Evolutionary conservation across 2,113 vertebrate genomes (phyloP).

Genomic region (Solenodon paradoxus): DNA sequence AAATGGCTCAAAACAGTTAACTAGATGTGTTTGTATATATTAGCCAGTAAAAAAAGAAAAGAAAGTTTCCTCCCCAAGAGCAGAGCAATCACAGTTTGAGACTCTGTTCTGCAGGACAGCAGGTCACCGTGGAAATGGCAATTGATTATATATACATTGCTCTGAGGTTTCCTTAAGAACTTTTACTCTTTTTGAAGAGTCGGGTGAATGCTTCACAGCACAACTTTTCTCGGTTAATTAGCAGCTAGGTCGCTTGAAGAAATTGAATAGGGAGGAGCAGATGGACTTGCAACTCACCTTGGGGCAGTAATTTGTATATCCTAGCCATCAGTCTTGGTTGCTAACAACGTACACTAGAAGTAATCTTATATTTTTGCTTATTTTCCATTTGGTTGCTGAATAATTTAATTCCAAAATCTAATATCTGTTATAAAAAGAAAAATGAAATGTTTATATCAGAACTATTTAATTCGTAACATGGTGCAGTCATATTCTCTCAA

Average conservation of each 20-base stretch:
- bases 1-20: not conserved
- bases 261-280: slow-evolving; percentile 52
- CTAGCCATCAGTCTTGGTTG: slow-evolving; percentile 38
- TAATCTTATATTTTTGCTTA: slow-evolving; percentile 46
- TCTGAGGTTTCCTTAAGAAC: slow-evolving; percentile 7
- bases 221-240: slow-evolving; percentile 68
- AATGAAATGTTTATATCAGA: not conserved
- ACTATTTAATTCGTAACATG: not conserved
- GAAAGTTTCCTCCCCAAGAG: slow-evolving; percentile 24
- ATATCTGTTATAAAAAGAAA: slow-evolving; percentile 26
- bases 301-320: slow-evolving; percentile 33
- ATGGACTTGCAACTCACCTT: slow-evolving; percentile 34
- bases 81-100: slow-evolving; percentile 26
- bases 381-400: slow-evolving; percentile 48
- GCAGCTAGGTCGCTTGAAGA: slow-evolving; percentile 57
- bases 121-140: slow-evolving; percentile 10
- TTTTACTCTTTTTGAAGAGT: slow-evolving; percentile 22
- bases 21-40: not conserved
- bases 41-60: not conserved
- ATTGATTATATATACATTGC: slow-evolving; percentile 33
- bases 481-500: not conserved
- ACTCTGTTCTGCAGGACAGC: slow-evolving; percentile 10
- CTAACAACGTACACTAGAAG: slow-evolving; percentile 27
- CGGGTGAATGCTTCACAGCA: slow-evolving; percentile 59
- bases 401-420: slow-evolving; percentile 36